phyloP scores from a whole-genome alignment of 2,888 invertebrate genomes.

The Dyspetes luteomarginatus region DNA sequence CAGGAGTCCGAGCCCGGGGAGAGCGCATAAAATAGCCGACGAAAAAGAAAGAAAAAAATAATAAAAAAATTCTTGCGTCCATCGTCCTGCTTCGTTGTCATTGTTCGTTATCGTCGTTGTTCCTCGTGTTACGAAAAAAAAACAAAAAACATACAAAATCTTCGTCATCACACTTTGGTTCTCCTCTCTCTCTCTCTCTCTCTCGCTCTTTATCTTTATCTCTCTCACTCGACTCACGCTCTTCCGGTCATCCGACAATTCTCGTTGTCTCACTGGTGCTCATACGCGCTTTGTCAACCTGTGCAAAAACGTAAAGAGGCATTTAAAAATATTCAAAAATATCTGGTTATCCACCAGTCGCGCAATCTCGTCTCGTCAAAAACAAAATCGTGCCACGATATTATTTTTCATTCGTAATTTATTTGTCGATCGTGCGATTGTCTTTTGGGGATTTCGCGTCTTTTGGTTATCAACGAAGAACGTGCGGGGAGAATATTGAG shows the following conservation, averaged over 20 bases:
- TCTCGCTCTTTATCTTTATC: slow-evolving; percentile 18
- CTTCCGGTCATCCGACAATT: slow-evolving; percentile 37
- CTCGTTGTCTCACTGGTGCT: slow-evolving; percentile 35
- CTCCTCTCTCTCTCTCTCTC: slow-evolving; percentile 33
- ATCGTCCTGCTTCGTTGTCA: slow-evolving; percentile 47
- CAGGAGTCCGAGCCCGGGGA: slow-evolving; percentile 65
- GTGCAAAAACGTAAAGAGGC: slow-evolving; percentile 13
- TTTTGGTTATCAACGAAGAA: slow-evolving; percentile 23
- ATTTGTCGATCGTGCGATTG: slow-evolving; percentile 35
- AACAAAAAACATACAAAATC: neutral
- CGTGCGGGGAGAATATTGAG: neutral
- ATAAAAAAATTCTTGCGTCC: slow-evolving; percentile 51
- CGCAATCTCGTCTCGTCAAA: neutral
- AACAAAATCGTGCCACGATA: slow-evolving; percentile 33
- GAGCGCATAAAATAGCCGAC: slow-evolving; percentile 31
- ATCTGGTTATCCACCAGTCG: neutral
- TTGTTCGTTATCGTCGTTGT: slow-evolving; percentile 34
- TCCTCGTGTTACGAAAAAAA: slow-evolving; percentile 46
- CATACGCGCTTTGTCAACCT: slow-evolving; percentile 43
- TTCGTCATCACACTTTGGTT: slow-evolving; percentile 29
- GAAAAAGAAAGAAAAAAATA: slow-evolving; percentile 4
- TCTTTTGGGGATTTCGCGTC: slow-evolving; percentile 15
- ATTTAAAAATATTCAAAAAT: neutral
- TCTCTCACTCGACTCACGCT: slow-evolving; percentile 48
- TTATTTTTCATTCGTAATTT: slow-evolving; percentile 14